A percentile compares a stretch with the other conserved stretches of the same genome.
phyloP scores from a whole-genome alignment of 2,113 vertebrate genomes.

The Aythya baeri region DNA sequence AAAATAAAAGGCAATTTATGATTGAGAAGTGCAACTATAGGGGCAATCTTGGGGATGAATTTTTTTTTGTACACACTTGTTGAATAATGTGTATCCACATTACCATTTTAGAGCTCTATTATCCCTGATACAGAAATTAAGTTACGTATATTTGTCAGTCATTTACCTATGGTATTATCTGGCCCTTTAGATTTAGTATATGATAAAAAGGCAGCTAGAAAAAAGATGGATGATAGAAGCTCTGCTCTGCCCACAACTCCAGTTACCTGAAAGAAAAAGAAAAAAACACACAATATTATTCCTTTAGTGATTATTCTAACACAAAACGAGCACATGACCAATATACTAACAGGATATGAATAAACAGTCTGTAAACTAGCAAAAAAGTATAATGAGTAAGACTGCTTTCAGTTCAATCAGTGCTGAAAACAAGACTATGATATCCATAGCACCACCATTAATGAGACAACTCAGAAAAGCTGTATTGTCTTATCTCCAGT shows the following conservation, averaged over 20 bases:
- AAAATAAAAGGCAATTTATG: not conserved
- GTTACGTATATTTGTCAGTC: not conserved
- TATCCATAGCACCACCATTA: not conserved
- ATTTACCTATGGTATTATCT: constrained; percentile 91
- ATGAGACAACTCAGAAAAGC: not conserved
- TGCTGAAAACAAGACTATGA: not conserved
- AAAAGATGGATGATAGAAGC: constrained; percentile 95
- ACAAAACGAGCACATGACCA: not conserved
- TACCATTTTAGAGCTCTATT: not conserved
- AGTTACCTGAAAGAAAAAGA: constrained; percentile 84
- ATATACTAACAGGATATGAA: not conserved
- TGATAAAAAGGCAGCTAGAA: constrained; percentile 92
- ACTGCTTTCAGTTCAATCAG: not conserved
- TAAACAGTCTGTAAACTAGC: not conserved
- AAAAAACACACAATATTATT: not conserved
- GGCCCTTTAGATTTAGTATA: constrained; percentile 94
- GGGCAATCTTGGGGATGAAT: not conserved
- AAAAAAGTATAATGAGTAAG: not conserved
- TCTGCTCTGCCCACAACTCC: constrained; percentile 98
- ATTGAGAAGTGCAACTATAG: not conserved
- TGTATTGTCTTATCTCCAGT: not conserved
- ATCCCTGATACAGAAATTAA: not conserved
- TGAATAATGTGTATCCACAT: not conserved
- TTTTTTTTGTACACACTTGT: not conserved
- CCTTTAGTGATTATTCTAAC: not conserved